Percentiles rank a stretch among this genome's conserved stretches.
Conservation (phyloP, 1,140 invertebrate genomes). For the Drosophila serrata region DNA sequence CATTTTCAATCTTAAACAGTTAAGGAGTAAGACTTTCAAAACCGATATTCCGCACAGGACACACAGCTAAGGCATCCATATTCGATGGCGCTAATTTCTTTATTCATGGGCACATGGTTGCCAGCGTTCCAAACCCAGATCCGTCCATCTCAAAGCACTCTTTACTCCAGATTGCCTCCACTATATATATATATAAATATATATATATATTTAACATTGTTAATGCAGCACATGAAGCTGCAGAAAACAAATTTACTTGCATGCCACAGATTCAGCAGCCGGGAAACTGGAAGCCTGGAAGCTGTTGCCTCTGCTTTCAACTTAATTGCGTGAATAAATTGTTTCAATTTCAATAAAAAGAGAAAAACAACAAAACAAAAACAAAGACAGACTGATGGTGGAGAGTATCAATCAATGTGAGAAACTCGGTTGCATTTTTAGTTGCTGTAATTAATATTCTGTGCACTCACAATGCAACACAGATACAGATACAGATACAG, state of each 20-base stretch:
- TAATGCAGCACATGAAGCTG: slow-evolving; percentile 71
- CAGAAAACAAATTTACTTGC: slow-evolving; percentile 76
- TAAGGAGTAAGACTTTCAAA: slow-evolving; percentile 37
- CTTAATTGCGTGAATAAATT: slow-evolving; percentile 83
- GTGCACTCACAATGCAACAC: slow-evolving; percentile 33
- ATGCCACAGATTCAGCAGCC: slow-evolving; percentile 70
- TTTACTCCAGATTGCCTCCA: neutral
- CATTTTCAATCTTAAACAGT: neutral
- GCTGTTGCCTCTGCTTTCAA: slow-evolving; percentile 38
- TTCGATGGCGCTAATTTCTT: slow-evolving; percentile 73
- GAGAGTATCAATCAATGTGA: slow-evolving; percentile 75
- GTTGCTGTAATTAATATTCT: slow-evolving; percentile 80
- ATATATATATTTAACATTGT: slow-evolving; percentile 41
- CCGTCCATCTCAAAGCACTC: neutral
- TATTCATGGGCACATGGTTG: slow-evolving; percentile 58
- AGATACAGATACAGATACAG: slow-evolving; percentile 18
- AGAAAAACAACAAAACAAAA: slow-evolving; percentile 9
- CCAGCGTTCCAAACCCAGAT: slow-evolving; percentile 6
- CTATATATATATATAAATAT: neutral
- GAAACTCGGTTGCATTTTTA: slow-evolving; percentile 62
- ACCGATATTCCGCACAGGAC: neutral
- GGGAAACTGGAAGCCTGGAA: slow-evolving; percentile 7
- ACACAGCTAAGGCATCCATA: slow-evolving; percentile 25
- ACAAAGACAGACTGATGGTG: slow-evolving; percentile 31
- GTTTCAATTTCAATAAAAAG: slow-evolving; percentile 77